Percentiles rank a stretch among this genome's conserved stretches.
These are phyloP conservation scores for Protonibea diacanthus DNA, from an alignment of 2,797 vertebrate genomes.

Conservation along the genomic window DNA sequence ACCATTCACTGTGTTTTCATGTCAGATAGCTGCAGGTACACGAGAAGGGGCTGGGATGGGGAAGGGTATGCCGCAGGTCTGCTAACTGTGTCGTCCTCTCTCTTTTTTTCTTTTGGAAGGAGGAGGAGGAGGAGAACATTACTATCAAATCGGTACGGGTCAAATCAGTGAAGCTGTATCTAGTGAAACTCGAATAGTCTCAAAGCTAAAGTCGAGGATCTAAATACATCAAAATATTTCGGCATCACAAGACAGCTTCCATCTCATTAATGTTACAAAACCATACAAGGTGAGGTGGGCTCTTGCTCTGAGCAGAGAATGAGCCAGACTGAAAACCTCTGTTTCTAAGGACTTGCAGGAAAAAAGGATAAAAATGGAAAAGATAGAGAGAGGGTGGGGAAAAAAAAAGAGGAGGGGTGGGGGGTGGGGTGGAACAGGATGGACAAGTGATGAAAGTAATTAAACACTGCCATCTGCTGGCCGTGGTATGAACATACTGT, in stretches of 20 bases:
- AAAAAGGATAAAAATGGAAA: conserved; percentile 80
- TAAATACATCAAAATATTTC: conserved; percentile 43
- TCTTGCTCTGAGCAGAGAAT: conserved; percentile 46
- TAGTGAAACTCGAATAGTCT: conserved; percentile 27
- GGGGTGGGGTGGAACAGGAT: background rate
- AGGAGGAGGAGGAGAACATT: background rate
- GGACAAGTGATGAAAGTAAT: conserved; percentile 50
- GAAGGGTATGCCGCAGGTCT: conserved; percentile 19
- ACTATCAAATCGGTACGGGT: conserved; percentile 18
- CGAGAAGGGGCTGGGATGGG: conserved; percentile 6
- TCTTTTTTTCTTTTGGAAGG: conserved; percentile 19
- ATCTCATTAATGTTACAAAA: conserved; percentile 66
- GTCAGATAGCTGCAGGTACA: conserved; percentile 42
- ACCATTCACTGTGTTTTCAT: conserved; percentile 34
- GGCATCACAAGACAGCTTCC: conserved; percentile 33
- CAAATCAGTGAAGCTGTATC: conserved; percentile 32
- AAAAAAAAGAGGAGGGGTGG: background rate
- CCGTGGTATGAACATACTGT: conserved; percentile 3
- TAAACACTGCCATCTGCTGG: conserved; percentile 86
- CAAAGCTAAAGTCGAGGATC: conserved; percentile 36
- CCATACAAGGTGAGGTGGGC: conserved; percentile 53
- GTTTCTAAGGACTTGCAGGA: conserved; percentile 81
- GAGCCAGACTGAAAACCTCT: conserved; percentile 69
- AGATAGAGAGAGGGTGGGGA: conserved; percentile 62
- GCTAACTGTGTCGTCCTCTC: conserved; percentile 24